A percentile compares a stretch with the other conserved stretches of the same genome.
phyloP scores from a whole-genome alignment of 2,797 vertebrate genomes.

The Phataginus tetradactyla region DNA sequence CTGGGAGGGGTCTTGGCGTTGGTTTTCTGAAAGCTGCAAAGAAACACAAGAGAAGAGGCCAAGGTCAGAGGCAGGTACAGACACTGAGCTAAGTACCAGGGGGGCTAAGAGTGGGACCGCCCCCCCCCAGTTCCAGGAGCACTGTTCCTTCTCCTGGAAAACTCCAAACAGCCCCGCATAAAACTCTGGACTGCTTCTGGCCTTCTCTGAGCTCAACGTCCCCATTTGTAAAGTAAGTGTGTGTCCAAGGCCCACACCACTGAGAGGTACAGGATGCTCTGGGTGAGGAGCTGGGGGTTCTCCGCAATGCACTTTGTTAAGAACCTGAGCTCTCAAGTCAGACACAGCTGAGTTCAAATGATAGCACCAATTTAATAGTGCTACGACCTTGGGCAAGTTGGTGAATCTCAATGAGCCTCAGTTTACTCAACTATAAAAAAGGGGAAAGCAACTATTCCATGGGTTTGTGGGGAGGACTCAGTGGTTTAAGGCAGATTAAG shows the following conservation, averaged over 20 bases:
- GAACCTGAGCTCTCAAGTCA: conserved; percentile 8
- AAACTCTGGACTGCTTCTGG: background rate
- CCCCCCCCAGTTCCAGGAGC: background rate
- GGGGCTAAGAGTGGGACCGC: background rate
- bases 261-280: background rate
- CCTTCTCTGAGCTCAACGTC: background rate
- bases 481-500: background rate
- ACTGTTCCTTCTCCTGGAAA: background rate
- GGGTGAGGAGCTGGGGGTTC: background rate
- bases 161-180: background rate
- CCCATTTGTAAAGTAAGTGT: background rate
- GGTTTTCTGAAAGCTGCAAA: conserved; percentile 79
- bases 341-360: conserved; percentile 25
- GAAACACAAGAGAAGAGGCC: conserved; percentile 61
- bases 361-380: background rate
- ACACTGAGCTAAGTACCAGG: background rate
- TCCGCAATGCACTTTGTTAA: background rate
- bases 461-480: background rate
- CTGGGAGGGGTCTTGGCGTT: conserved; percentile 80
- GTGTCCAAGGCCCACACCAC: background rate
- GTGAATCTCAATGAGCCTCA: background rate
- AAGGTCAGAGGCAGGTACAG: background rate
- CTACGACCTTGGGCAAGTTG: background rate
- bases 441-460: background rate
- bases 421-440: conserved; percentile 1